These are phyloP conservation scores for Luffia ferchaultella DNA, from an alignment of 2,888 invertebrate genomes.

Conservation along the genomic window DNA sequence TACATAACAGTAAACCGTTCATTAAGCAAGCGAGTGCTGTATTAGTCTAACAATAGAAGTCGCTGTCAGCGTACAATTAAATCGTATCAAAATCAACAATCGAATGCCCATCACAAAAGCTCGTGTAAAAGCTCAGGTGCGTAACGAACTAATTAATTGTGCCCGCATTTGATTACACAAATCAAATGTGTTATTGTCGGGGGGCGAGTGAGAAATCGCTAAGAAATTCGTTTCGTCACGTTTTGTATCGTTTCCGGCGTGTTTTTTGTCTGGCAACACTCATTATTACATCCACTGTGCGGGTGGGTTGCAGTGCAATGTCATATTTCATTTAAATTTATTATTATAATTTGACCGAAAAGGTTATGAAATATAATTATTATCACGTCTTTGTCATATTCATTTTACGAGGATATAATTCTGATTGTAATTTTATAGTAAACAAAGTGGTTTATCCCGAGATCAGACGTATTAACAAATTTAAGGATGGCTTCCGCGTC, in stretches of 20 bases:
- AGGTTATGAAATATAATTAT: too few relatives aligned
- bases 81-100: conserved; percentile 20
- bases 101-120: conserved; percentile 10
- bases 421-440: too few relatives aligned
- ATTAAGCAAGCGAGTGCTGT: neutral
- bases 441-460: too few relatives aligned
- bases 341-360: too few relatives aligned
- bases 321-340: neutral
- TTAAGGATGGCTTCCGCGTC: too few relatives aligned
- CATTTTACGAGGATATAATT: too few relatives aligned
- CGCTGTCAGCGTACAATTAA: conserved; percentile 41
- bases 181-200: conserved; percentile 55
- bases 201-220: conserved; percentile 63
- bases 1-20: too few relatives aligned
- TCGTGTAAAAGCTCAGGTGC: conserved; percentile 57
- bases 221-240: conserved; percentile 64
- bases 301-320: conserved; percentile 16
- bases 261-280: conserved; percentile 38
- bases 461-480: too few relatives aligned
- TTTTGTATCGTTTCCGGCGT: conserved; percentile 50
- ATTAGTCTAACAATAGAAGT: neutral
- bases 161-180: conserved; percentile 66
- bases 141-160: conserved; percentile 64
- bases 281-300: conserved; percentile 30
- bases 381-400: too few relatives aligned